Percentiles rank a stretch among this genome's conserved stretches.
Evolutionary conservation across 2,888 invertebrate genomes (phyloP).

Genomic region (Andrena bucephala): DNA sequence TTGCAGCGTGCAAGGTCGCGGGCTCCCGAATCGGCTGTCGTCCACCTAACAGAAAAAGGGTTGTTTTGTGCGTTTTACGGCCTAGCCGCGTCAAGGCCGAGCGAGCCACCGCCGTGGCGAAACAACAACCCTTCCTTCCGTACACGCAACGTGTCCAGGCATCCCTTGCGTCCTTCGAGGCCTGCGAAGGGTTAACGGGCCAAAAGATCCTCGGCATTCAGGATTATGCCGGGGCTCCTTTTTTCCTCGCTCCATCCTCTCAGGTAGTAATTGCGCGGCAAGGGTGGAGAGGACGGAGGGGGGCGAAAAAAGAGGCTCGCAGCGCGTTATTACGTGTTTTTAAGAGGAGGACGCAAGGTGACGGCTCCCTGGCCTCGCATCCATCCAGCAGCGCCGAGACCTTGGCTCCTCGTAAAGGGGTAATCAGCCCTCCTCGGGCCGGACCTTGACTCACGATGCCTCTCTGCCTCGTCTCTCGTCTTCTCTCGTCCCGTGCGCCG

Average conservation of each 20-base stretch:
- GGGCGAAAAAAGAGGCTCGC: conserved; percentile 26
- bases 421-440: conserved; percentile 81
- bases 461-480: conserved; percentile 60
- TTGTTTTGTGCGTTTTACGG: conserved; percentile 76
- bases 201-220: conserved; percentile 59
- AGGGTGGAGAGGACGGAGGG: neutral
- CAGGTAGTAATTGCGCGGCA: conserved; percentile 51
- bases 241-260: conserved; percentile 33
- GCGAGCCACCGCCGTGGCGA: conserved; percentile 49
- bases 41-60: conserved; percentile 68
- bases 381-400: conserved; percentile 62
- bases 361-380: conserved; percentile 30
- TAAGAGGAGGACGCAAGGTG: conserved; percentile 41
- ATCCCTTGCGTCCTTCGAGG: conserved; percentile 33
- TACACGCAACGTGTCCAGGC: conserved; percentile 26
- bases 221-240: conserved; percentile 71
- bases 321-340: conserved; percentile 49
- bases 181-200: conserved; percentile 76
- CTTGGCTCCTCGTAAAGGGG: conserved; percentile 84
- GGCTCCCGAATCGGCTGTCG: conserved; percentile 3
- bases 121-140: conserved; percentile 79
- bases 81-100: conserved; percentile 53
- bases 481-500: conserved; percentile 67
- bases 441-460: conserved; percentile 81
- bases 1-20: conserved; percentile 54